Conservation (phyloP, 2,113 vertebrate genomes). For the Antechinus stuartii region DNA sequence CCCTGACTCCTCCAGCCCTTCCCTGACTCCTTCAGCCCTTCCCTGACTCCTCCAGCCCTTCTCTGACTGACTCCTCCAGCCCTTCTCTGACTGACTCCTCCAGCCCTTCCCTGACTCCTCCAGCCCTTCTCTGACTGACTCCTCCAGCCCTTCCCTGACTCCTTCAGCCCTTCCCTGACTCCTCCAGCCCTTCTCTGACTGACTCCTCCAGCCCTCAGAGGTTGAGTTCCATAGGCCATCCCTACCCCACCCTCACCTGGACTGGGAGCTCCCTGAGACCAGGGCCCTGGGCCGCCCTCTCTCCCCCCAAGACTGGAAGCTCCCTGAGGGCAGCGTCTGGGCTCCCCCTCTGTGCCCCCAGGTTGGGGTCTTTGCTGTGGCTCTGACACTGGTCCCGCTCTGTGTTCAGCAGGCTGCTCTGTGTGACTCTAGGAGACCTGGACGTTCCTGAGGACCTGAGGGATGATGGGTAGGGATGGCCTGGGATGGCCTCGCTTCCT, state of each 20-base stretch:
- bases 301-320: too few species aligned
- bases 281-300: too few species aligned
- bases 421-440: slow-evolving; percentile 89
- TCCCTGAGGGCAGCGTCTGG: neutral
- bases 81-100: too few species aligned
- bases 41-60: too few species aligned
- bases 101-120: too few species aligned
- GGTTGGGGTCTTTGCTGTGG: neutral
- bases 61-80: too few species aligned
- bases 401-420: slow-evolving; percentile 86
- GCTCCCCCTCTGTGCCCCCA: neutral
- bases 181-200: neutral
- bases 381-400: neutral
- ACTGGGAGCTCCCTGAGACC: neutral
- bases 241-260: neutral
- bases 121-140: neutral
- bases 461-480: slow-evolving; percentile 85
- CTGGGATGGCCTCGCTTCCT: neutral
- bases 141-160: neutral
- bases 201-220: neutral
- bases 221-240: neutral
- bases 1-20: too few species aligned
- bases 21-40: too few species aligned
- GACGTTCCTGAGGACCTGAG: slow-evolving; percentile 66
- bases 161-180: too few species aligned